Evolutionary conservation across 2,797 vertebrate species (phyloP), one percentile per base, ranked within the genome.

Genomic region (Pachyuromys duprasi): DNA sequence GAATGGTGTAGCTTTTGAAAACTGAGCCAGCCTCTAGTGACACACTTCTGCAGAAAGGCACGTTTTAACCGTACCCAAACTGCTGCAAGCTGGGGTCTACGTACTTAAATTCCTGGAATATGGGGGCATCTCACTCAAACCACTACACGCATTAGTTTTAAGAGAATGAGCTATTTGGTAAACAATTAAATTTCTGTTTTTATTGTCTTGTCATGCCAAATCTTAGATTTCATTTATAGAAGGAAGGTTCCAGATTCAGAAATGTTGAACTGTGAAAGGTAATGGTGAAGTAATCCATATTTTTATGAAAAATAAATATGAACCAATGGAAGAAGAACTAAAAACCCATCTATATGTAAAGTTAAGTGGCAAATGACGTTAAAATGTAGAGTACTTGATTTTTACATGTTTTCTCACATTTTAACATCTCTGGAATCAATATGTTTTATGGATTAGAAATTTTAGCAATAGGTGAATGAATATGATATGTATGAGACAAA

Each of bases 261-360:
- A 62, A 92, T 60, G 20, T 53, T 81, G 45, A 87, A 12, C 69
- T 63, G 7, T 36, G 45, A 87, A 86, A 57, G 49, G 22, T 86
- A 69, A 53, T 69, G 83, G 69, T 45, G 5, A 63, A 75, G 33
- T 89, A 49, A 7, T 89, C 75, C 36, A 65, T 78, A 78, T 31
- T 70, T 79, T 70, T 49, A 26, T 13, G 13, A 84, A 95, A 93
- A 90, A 65, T 69, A 91, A 84, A 65, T 24, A 62, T 62, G n/a
- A 81, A 28, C 26, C 92, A 26, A 75, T 91, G n/a, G 76, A 93
- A 89, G 74, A 94, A 89, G 79, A 91, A 86, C 80, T 86, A 86
- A 63, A n/a, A 83, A 14, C 62, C 3, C 24, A 26, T 31, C 63
- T 84, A 13, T 86, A 3, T 82, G 53, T 15, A 89, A 78, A 90